Evolutionary conservation across 2,113 vertebrate species (phyloP).

Genomic region (Vombatus ursinus): DNA sequence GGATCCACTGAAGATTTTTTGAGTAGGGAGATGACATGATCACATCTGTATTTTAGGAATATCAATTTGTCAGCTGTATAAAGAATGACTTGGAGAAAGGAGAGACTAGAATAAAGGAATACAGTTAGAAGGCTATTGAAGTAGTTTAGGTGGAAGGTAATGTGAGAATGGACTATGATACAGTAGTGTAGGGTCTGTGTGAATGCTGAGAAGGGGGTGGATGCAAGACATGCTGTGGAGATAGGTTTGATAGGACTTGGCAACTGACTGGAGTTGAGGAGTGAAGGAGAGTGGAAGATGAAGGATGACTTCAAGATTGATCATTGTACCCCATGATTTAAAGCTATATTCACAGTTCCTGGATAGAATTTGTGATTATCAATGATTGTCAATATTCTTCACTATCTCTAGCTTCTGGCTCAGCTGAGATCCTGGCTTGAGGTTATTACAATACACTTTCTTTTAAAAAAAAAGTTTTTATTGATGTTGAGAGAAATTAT

Average conservation of each 20-base stretch:
- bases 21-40: not conserved
- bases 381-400: too few relatives aligned
- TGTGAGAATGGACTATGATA: not conserved
- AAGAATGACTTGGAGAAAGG: not conserved
- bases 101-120: not conserved
- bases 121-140: not conserved
- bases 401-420: too few relatives aligned
- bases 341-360: too few relatives aligned
- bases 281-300: not conserved
- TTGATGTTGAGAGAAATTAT: too few relatives aligned
- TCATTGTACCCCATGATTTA: too few relatives aligned
- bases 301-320: not conserved
- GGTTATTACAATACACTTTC: too few relatives aligned
- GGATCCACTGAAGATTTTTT: not conserved
- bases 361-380: too few relatives aligned
- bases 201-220: not conserved
- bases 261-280: not conserved
- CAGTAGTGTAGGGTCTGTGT: not conserved
- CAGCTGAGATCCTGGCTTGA: too few relatives aligned
- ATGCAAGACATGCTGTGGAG: not conserved
- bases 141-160: not conserved
- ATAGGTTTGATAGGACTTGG: not conserved
- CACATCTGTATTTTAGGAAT: not conserved
- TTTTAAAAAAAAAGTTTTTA: too few relatives aligned
- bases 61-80: not conserved